A percentile compares a stretch with the other conserved stretches of the same genome.
These are phyloP conservation scores for Caretta caretta DNA, from an alignment of 2,113 vertebrate species.

Conservation along the genomic window DNA sequence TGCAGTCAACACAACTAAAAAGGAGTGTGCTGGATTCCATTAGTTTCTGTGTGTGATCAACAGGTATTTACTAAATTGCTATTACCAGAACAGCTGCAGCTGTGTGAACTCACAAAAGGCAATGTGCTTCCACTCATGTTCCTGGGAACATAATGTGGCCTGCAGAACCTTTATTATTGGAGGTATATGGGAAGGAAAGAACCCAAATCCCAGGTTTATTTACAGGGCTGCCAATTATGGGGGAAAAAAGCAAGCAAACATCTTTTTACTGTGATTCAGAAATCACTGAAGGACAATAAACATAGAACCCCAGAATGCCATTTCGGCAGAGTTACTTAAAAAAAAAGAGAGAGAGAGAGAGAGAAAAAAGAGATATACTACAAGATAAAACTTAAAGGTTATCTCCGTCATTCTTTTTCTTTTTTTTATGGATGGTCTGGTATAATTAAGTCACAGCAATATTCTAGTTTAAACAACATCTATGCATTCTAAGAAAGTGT, in stretches of 20 bases:
- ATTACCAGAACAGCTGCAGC: not conserved
- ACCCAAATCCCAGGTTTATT: not conserved
- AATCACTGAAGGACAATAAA: not conserved
- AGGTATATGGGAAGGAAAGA: not conserved
- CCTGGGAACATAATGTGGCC: not conserved
- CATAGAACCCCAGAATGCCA: not conserved
- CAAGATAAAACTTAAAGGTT: not conserved
- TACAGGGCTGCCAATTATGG: not conserved
- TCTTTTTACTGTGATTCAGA: not conserved
- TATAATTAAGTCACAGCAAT: no score
- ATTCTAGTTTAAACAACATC: no score
- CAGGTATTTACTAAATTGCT: not conserved
- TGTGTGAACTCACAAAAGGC: not conserved
- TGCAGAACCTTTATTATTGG: not conserved
- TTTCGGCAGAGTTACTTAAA: not conserved
- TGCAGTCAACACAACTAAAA: not conserved
- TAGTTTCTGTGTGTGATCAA: not conserved
- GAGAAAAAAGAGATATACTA: not conserved
- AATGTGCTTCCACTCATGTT: not conserved
- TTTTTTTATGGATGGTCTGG: not conserved
- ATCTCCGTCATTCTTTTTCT: not conserved
- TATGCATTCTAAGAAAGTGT: no score
- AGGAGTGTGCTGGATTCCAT: not conserved
- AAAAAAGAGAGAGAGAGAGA: not conserved
- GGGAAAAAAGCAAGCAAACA: not conserved